Conservation (phyloP, 64 coral and sea anemone species). For the Actinia tenebrosa region DNA sequence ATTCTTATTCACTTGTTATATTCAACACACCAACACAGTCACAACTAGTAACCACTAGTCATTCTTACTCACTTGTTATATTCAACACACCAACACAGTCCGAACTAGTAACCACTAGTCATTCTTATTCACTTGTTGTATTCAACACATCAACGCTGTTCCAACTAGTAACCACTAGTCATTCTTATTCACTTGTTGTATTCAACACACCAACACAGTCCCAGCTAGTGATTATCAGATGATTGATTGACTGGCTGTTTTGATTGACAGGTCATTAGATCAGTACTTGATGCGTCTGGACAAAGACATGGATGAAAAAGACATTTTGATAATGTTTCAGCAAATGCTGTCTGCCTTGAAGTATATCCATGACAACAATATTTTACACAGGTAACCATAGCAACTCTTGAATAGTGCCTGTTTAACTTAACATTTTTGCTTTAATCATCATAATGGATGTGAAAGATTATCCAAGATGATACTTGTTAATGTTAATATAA, state of each 20-base stretch:
- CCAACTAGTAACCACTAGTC: no score
- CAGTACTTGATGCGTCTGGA: slow-evolving; percentile 82
- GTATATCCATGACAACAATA: slow-evolving; percentile 93
- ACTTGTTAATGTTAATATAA: background rate
- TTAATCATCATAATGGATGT: background rate
- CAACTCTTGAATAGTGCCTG: background rate
- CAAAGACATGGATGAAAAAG: slow-evolving; percentile 96
- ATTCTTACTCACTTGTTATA: no score
- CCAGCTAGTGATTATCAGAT: background rate
- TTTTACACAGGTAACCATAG: slow-evolving; percentile 77
- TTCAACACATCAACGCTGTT: no score
- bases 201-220: no score
- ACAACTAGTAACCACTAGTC: no score
- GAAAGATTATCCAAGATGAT: no score
- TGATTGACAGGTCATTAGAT: slow-evolving; percentile 69
- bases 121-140: no score
- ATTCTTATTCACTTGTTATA: no score
- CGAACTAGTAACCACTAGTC: no score
- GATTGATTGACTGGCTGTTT: background rate
- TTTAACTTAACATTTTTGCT: background rate
- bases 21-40: no score
- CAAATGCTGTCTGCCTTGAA: slow-evolving; percentile 91
- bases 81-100: no score
- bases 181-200: no score
- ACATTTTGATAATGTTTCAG: slow-evolving; percentile 84